Base-by-base conservation (phyloP, 1,140 invertebrate species). In the Drosophila lacteicornis region DNA sequence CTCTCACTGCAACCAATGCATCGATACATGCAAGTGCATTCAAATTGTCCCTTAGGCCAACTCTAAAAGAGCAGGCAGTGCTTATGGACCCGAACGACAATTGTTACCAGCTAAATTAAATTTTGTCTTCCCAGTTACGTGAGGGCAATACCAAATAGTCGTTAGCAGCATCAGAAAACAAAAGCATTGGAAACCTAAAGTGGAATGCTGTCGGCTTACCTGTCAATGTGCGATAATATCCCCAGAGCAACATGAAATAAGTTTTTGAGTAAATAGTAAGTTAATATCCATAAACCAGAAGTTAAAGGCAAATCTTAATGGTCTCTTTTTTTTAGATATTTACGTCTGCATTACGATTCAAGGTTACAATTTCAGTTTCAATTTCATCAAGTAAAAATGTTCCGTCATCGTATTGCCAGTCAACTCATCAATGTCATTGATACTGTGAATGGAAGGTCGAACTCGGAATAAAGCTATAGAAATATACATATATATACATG, bases 81-180 rank as follows among this genome's bases (percentile, higher is more conserved):
- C 57, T 47, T 58, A 53, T 58, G 46, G 45, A 12, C 36, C 49
- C 61, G 63, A 63, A 58, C 69, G 69, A 79, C 80, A 79, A 82
- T 82, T 82, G 80, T 70, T 61, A 82, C 75, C 65, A 76, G 63
- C 56, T 59, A 82, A 82, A 82, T 82, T 82, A 75, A 82, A 82
- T 82, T 82, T 82, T 42, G 68, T 70, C 80, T 75, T 33, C 27
- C 59, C 62, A 61, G 38, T 75, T 47, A 79, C 80, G 80, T 82
- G 80, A 75, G 69, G 49, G 8, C 43, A 63, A 82, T 82, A 50
- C 58, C 58, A 49, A 80, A 59, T 17, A 15, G 47, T 27, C 22
- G 45, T 50, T 49, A 55, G 38, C 42, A 65, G 33, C 33, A 33
- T 22, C 65, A 2, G 19, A 4, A 6, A 25, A 17, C 8, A 12